These are phyloP conservation scores for Spilosoma lubricipeda DNA, from an alignment of 2,888 invertebrate species.

Conservation along the genomic window DNA sequence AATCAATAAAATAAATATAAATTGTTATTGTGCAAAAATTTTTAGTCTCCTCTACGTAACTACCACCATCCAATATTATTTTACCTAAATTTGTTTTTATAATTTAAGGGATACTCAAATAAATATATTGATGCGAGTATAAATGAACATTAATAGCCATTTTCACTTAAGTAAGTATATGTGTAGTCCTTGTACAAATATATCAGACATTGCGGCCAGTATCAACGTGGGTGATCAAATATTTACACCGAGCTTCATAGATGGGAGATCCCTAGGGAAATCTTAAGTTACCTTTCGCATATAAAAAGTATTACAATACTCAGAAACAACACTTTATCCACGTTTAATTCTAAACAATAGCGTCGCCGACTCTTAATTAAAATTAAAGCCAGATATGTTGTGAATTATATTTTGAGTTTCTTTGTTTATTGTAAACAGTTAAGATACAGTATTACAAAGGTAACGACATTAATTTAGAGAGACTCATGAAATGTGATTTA, in stretches of 20 bases:
- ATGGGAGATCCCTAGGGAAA: constrained; percentile 59
- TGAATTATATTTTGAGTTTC: constrained; percentile 20
- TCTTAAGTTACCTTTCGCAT: constrained; percentile 55
- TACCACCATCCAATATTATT: neutral
- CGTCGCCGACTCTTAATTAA: constrained; percentile 35
- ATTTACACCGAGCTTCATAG: constrained; percentile 54
- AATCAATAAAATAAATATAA: too few species aligned
- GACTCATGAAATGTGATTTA: constrained; percentile 15
- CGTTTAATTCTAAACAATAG: constrained; percentile 28
- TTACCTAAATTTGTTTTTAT: neutral
- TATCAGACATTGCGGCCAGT: constrained; percentile 28
- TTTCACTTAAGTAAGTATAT: constrained; percentile 21
- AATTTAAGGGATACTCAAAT: constrained; percentile 16
- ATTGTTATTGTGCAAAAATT: neutral
- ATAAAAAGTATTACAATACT: constrained; percentile 45
- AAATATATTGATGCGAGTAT: constrained; percentile 21
- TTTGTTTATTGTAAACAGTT: constrained; percentile 27
- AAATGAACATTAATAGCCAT: constrained; percentile 20
- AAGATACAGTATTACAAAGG: constrained; percentile 21
- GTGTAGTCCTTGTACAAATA: constrained; percentile 21
- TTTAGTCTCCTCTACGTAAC: neutral
- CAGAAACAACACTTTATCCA: constrained; percentile 37
- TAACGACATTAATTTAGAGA: constrained; percentile 22
- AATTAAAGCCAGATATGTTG: constrained; percentile 26
- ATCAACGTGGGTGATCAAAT: constrained; percentile 52